Conservation (phyloP, 2,113 vertebrate genomes). For the Arothron firmamentum region DNA sequence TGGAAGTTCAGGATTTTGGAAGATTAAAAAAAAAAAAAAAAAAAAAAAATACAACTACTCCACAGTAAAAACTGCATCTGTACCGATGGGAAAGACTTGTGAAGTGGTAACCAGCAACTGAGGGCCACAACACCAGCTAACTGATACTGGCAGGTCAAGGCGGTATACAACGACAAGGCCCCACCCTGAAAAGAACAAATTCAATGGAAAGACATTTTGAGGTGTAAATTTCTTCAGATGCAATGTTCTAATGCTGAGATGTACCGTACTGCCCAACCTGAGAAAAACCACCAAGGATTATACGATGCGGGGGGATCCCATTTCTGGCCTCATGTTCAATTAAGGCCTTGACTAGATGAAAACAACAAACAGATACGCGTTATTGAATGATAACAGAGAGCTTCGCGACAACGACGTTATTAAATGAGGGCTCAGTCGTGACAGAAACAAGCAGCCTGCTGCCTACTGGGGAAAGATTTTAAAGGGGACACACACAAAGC, state of each 20-base stretch:
- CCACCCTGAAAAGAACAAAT: constrained; percentile 80
- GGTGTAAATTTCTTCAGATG: not conserved
- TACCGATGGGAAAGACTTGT: constrained; percentile 92
- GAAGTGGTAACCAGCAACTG: constrained; percentile 97
- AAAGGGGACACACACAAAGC: no score
- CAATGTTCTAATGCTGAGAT: constrained; percentile 9
- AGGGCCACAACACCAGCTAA: constrained; percentile 92
- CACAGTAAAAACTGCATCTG: not conserved
- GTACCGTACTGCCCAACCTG: constrained; percentile 81
- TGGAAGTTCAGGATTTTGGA: not conserved
- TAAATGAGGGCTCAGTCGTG: not conserved
- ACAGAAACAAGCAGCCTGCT: no score
- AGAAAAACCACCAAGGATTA: constrained; percentile 95
- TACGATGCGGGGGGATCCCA: constrained; percentile 90
- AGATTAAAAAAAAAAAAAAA: not conserved
- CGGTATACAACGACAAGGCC: constrained; percentile 93
- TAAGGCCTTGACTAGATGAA: constrained; percentile 87
- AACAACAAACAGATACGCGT: not conserved
- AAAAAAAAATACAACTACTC: not conserved
- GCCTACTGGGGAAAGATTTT: no score
- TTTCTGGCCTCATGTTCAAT: constrained; percentile 96
- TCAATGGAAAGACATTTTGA: not conserved
- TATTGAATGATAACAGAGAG: not conserved
- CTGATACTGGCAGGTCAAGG: constrained; percentile 91
- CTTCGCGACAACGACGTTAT: not conserved